Percentiles rank a stretch among this genome's conserved stretches.
These are phyloP conservation scores for Nyctalus aviator DNA, from an alignment of 2,797 vertebrate species.

Conservation along the genomic window DNA sequence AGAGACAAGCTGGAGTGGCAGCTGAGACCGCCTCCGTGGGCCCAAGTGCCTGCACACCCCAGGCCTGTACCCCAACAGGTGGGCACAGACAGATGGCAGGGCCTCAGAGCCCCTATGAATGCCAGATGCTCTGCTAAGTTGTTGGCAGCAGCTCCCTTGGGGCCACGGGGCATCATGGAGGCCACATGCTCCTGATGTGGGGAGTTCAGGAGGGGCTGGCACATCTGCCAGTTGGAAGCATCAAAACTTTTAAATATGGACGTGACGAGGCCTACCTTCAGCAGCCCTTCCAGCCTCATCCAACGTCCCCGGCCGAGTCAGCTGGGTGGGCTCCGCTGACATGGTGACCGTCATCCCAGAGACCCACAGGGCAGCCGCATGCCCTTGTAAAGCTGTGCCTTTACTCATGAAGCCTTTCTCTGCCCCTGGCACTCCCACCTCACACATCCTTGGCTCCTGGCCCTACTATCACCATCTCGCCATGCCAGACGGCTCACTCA, in stretches of 20 bases:
- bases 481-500: neutral
- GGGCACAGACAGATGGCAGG: slow-evolving; percentile 72
- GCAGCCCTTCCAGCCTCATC: neutral
- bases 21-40: neutral
- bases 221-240: slow-evolving; percentile 9
- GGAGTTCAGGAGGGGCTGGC: neutral
- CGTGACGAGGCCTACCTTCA: neutral
- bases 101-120: slow-evolving; percentile 3
- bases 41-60: neutral
- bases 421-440: neutral
- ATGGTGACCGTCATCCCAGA: neutral
- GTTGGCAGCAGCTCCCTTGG: slow-evolving; percentile 50
- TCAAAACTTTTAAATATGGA: neutral
- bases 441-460: neutral
- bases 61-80: slow-evolving; percentile 64
- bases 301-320: neutral
- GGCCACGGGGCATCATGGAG: neutral
- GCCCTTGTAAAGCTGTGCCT: neutral
- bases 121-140: slow-evolving; percentile 65
- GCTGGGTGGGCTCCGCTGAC: neutral
- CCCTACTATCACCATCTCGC: neutral
- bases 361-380: neutral
- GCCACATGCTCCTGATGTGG: slow-evolving; percentile 57
- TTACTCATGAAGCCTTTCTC: neutral
- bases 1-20: slow-evolving; percentile 45